Evolutionary conservation across 2,888 invertebrate genomes (phyloP), one percentile per base, ranked within the genome.

Genomic region (Eupithecia subfuscata): DNA sequence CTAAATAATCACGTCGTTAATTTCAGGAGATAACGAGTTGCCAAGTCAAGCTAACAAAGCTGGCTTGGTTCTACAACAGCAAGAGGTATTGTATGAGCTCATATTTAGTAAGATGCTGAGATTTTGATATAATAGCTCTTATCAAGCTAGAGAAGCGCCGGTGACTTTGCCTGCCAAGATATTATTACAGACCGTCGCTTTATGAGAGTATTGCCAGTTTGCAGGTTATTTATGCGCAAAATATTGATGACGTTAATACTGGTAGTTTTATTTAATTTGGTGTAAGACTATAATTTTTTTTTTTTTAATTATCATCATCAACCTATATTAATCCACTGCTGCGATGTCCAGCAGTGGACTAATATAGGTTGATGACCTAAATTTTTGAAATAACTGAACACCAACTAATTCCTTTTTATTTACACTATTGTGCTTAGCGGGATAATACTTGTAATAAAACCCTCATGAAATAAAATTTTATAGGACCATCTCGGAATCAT

Each of bases 1-100:
- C 82, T 83, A 40, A 83, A 82, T 84, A 83, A 86, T 83, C 79
- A 82, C 80, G 78, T 77, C 78, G 75, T 78, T 79, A 76, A 81
- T 77, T 76, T 78, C 74, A 73, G 40, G 18, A 78, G 81, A 80
- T 80, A 80, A 79, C 74, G 79, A 73, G 75, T 79, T 77, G 80
- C 80, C 79, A 82, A 79, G 73, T 79, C 72, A 71, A 73, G 70
- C 48, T 45, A 78, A 80, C 81, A 79, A 79, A 70, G 76, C 77
- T 67, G 72, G 75, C 75, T 79, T 75, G 75, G 69, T 73, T 70
- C 70, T 68, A 70, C 70, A 74, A 74, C 70, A 43, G 70, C 71
- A 72, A 73, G 71, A 75, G 67, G 40, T 45, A 43, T 69, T 70
- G 14, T 70, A 67, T 56, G 71, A 74, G 64, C 40, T 63, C 18